A percentile compares a stretch with the other conserved stretches of the same genome.
Conservation (phyloP, 2,113 vertebrate genomes). For the Craseonycteris thonglongyai region DNA sequence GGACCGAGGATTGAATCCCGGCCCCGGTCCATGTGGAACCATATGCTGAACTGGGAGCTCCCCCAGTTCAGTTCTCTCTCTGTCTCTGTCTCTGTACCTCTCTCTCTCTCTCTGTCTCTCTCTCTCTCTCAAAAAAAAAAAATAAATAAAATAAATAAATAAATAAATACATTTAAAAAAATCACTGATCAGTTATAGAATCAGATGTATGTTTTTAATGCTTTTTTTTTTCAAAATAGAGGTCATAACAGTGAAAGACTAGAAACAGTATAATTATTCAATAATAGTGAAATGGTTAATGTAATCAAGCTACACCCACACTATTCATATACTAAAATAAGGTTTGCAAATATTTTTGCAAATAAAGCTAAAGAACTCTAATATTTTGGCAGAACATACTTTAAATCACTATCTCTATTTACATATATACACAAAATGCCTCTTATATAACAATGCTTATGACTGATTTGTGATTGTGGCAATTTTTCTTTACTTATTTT, state of each 20-base stretch:
- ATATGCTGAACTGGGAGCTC: no score
- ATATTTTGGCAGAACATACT: not conserved
- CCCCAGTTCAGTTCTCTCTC: no score
- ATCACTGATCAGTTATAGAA: not conserved
- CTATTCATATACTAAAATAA: not conserved
- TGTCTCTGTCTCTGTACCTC: no score
- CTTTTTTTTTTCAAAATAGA: not conserved
- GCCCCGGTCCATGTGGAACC: no score
- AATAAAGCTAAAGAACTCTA: not conserved
- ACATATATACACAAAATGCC: not conserved
- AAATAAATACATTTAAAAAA: no score
- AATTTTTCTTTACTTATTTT: not conserved
- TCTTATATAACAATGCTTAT: not conserved
- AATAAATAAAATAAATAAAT: no score
- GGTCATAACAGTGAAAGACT: not conserved
- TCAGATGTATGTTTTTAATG: not conserved
- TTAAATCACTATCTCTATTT: not conserved
- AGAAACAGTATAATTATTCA: not conserved
- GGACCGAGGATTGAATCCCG: no score
- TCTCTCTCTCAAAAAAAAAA: no score
- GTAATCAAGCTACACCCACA: not conserved
- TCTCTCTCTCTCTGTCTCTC: no score
- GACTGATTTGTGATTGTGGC: not conserved
- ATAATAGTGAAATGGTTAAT: not conserved
- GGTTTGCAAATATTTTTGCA: not conserved